A percentile compares a stretch with the other conserved stretches of the same genome.
phyloP scores from a whole-genome alignment of 2,113 vertebrate genomes.

The Apistogramma diplotaenia region DNA sequence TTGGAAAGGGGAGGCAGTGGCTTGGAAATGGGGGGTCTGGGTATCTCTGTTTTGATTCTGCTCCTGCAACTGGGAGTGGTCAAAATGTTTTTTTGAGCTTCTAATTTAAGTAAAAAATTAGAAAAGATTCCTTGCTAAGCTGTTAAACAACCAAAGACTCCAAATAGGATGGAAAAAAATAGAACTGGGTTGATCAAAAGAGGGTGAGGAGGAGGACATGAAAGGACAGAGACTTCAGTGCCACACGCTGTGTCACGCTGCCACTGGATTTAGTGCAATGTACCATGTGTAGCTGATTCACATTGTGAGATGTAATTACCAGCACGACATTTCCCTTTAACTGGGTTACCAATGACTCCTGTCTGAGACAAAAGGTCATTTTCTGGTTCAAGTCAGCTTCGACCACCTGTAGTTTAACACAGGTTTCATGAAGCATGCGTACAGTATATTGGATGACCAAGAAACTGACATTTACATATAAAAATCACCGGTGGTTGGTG shows the following conservation, averaged over 20 bases:
- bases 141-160: not conserved
- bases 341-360: conserved; percentile 77
- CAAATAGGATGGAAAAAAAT: not conserved
- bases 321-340: conserved; percentile 81
- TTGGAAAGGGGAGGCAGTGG: not conserved
- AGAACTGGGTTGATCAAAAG: not conserved
- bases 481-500: conserved; percentile 6
- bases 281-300: conserved; percentile 63
- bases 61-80: not conserved
- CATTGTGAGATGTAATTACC: conserved; percentile 74
- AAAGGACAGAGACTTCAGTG: conserved; percentile 48
- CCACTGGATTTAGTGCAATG: conserved; percentile 22
- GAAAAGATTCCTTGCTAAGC: not conserved
- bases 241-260: conserved; percentile 41
- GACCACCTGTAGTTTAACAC: conserved; percentile 41
- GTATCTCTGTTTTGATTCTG: not conserved
- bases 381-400: conserved; percentile 66
- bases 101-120: not conserved
- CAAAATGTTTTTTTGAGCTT: not conserved
- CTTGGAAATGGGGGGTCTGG: not conserved
- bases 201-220: conserved; percentile 13
- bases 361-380: conserved; percentile 77
- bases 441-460: not conserved
- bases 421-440: conserved; percentile 39
- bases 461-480: conserved; percentile 45